Conservation (phyloP, 2,888 invertebrate species). For the Leucophenga montana region DNA sequence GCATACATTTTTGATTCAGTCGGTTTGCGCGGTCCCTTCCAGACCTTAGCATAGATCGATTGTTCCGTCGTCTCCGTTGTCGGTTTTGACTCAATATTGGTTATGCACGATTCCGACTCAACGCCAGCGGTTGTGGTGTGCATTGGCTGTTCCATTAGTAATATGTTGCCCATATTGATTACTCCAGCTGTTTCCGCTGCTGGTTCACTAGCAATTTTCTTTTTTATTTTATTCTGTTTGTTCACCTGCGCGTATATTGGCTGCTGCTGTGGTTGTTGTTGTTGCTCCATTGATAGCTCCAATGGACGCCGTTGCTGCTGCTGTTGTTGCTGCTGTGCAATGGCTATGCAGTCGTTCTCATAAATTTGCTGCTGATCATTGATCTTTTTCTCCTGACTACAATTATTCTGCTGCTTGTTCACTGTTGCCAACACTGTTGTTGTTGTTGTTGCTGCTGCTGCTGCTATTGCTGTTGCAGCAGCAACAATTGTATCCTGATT, state of each 20-base stretch:
- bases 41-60: conserved; percentile 73
- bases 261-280: conserved; percentile 41
- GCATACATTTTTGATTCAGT: conserved; percentile 73
- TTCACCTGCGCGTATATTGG: conserved; percentile 73
- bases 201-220: conserved; percentile 62
- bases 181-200: conserved; percentile 26
- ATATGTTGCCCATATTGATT: conserved; percentile 40
- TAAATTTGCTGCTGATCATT: conserved; percentile 60
- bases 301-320: conserved; percentile 36
- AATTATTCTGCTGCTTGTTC: too few relatives aligned
- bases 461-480: conserved; percentile 12
- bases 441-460: conserved; percentile 24
- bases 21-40: conserved; percentile 73
- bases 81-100: conserved; percentile 43
- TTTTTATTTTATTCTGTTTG: conserved; percentile 72
- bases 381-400: conserved; percentile 16
- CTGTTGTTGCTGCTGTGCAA: conserved; percentile 50
- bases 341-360: conserved; percentile 67
- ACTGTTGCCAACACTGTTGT: conserved; percentile 38
- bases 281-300: conserved; percentile 20
- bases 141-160: conserved; percentile 29
- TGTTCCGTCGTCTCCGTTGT: conserved; percentile 57
- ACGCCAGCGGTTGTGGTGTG: not conserved
- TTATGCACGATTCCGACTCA: conserved; percentile 36
- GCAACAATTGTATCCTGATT: conserved; percentile 18